These are phyloP conservation scores for Euura saliciscinereae DNA, from an alignment of 1,140 invertebrate genomes.

Conservation along the genomic window DNA sequence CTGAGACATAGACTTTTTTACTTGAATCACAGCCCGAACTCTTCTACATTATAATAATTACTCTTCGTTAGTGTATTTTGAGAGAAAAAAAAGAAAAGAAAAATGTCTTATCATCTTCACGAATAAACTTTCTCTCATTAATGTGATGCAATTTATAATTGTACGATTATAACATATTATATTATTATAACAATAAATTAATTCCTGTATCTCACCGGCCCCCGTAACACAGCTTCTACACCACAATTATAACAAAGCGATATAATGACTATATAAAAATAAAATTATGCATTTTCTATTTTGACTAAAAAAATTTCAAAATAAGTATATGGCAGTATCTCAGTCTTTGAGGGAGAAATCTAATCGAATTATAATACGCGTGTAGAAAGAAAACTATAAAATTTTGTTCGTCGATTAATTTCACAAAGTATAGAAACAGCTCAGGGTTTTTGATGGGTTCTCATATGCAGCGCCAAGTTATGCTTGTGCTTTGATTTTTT, in stretches of 20 bases:
- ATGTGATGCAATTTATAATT: no score
- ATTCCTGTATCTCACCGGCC: no score
- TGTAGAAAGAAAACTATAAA: not conserved
- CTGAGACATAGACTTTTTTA: not conserved
- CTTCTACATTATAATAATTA: not conserved
- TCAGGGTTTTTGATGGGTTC: slow-evolving; percentile 61
- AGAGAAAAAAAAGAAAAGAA: no score
- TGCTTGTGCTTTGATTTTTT: slow-evolving; percentile 67
- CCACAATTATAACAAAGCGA: no score
- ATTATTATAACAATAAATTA: no score
- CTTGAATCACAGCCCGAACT: not conserved
- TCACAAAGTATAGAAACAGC: no score
- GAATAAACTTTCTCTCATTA: no score
- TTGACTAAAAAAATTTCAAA: not conserved
- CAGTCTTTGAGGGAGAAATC: not conserved
- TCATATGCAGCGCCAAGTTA: slow-evolving; percentile 62
- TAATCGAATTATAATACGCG: not conserved
- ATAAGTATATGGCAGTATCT: not conserved
- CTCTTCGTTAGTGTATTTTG: not conserved
- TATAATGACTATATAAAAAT: not conserved
- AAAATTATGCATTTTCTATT: not conserved
- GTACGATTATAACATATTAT: no score
- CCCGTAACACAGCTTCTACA: no score
- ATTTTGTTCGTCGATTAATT: not conserved
- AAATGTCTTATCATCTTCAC: no score